Evolutionary conservation across 2,888 invertebrate species (phyloP), one percentile per base, ranked within the genome.

Genomic region (Hofmannophila pseudospretella): DNA sequence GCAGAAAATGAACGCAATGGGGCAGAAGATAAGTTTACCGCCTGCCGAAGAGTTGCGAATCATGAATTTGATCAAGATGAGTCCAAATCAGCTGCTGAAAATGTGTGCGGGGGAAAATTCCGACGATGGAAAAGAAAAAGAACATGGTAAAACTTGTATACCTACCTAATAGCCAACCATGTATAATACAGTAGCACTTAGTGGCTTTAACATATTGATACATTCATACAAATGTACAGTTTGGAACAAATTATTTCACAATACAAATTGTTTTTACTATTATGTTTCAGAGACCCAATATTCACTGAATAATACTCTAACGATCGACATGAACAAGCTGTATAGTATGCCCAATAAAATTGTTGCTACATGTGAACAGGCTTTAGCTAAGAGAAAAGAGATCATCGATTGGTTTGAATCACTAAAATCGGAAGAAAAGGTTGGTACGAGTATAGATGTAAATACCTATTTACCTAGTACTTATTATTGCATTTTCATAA

Each of bases 361-460:
- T 36, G 54, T 81, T 3, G 51, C 58, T 1, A 72, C 70, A 5
- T 85, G 82, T 43, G 77, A 85, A 47, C 61, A 76, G 38, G 71
- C 74, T 2, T 45, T 85, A 16, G 10, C 28, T 2, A 77, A 77
- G 46, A 68, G 78, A 45, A 71, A 72, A 47, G 77, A 79, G 43
- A 65, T 86, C 7, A 78, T 84, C 14, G 61, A 76, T 34, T 81
- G 78, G 77, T 70, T 85, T 37, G 69, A 73, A 39, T 39, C 55
- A 22, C 46, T 79, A 16, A 75, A 57, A 45, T 54, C 58, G 27
- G 57, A 59, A 42, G 63, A 71, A 44, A 71, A 71, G 64, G 81
- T 76, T 47, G 30, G 35, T 36, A n/a, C 27, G 2, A 8, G 22
- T 16, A 4, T 16, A 9, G n/a, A n/a, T n/a, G n/a, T n/a, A n/a